These are phyloP conservation scores for Aldabrachelys gigantea DNA, from an alignment of 2,113 vertebrate genomes.

Conservation along the genomic window DNA sequence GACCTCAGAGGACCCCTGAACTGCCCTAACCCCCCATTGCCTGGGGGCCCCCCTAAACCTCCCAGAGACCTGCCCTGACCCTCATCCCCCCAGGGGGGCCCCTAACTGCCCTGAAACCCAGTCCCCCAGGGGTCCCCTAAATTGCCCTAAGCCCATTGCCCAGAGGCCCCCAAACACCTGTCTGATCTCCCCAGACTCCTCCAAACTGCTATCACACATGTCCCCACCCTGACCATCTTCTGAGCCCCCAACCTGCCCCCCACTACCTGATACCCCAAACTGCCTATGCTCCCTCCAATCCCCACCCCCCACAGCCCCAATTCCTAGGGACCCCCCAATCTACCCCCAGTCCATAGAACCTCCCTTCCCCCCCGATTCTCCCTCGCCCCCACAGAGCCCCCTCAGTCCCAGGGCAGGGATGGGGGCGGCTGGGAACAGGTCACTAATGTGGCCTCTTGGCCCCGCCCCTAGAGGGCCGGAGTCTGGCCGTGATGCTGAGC, in stretches of 20 bases:
- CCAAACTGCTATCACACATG: no score
- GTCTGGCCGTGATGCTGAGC: slow-evolving; percentile 84
- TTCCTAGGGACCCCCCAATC: no score
- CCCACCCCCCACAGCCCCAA: no score
- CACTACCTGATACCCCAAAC: no score
- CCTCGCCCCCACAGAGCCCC: background rate
- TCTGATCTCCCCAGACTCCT: no score
- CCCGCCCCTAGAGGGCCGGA: slow-evolving; percentile 82
- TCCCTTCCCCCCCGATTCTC: background rate
- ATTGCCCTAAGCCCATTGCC: no score
- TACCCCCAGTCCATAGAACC: background rate
- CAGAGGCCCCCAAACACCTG: no score
- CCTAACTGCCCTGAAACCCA: background rate
- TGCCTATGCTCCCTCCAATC: no score
- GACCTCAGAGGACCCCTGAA: background rate
- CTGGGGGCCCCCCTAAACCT: background rate
- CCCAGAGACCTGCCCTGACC: background rate
- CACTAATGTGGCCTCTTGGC: background rate
- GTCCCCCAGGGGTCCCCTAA: background rate
- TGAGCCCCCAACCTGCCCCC: no score
- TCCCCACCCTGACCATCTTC: no score
- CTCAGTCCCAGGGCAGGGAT: background rate
- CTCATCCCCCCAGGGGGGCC: background rate
- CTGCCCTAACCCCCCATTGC: no score
- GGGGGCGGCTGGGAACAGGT: background rate